Evolutionary conservation across 1,140 invertebrate genomes (phyloP).

Genomic region (Brachionus sp.): DNA sequence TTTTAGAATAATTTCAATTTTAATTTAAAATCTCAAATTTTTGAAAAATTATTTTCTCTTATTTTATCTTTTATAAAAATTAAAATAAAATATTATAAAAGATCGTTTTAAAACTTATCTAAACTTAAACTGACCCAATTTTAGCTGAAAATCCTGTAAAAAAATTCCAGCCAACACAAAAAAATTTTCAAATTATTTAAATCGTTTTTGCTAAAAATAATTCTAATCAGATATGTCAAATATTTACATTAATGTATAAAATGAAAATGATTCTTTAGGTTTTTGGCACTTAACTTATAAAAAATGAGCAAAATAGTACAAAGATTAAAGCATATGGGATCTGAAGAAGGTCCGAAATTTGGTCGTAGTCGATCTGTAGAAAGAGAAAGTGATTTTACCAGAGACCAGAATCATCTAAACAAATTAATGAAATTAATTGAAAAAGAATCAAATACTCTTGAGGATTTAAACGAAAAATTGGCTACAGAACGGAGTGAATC

Average conservation of each 20-base stretch:
- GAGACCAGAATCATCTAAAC: neutral
- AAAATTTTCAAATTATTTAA: neutral
- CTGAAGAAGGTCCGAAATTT: neutral
- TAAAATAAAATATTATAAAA: neutral
- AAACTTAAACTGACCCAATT: neutral
- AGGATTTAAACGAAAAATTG: constrained; percentile 4
- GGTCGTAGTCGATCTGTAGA: neutral
- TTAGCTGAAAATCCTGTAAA: neutral
- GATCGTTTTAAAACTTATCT: neutral
- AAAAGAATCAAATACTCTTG: neutral
- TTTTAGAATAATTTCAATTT: too few relatives aligned
- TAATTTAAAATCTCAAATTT: too few relatives aligned
- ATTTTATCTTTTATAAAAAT: too few relatives aligned
- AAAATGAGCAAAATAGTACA: constrained; percentile 8
- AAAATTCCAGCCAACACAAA: neutral
- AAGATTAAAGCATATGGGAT: neutral
- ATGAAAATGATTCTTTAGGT: neutral
- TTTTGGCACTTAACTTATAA: neutral
- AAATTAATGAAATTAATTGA: constrained; percentile 24
- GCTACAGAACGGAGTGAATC: neutral
- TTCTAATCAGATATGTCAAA: neutral
- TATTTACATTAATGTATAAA: constrained; percentile 1
- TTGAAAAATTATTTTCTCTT: too few relatives aligned
- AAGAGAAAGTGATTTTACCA: neutral
- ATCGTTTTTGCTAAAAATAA: neutral